Evolutionary conservation across 2,888 invertebrate species (phyloP).

Genomic region (Melieria omissa): DNA sequence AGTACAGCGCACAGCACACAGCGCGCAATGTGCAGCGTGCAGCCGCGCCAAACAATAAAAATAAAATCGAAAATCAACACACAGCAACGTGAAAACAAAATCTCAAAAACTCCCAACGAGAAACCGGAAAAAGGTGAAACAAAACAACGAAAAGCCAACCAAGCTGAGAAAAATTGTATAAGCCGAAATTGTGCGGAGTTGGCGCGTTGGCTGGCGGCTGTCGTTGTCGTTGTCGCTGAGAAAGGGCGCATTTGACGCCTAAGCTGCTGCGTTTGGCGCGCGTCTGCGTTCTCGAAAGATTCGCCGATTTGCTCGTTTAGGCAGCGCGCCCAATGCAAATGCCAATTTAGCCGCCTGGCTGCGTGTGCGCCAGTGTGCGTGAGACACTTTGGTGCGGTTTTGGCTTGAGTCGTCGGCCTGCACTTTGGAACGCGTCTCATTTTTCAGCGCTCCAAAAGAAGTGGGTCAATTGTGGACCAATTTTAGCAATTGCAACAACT

Average conservation of each 20-base stretch:
- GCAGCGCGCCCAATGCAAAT: not conserved
- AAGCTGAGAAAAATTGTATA: slow-evolving; percentile 7
- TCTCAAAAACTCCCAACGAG: not conserved
- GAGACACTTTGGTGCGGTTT: not conserved
- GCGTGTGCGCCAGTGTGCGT: not conserved
- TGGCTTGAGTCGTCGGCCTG: not conserved
- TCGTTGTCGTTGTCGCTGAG: not conserved
- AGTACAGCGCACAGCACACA: slow-evolving; percentile 28
- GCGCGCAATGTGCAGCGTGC: slow-evolving; percentile 17
- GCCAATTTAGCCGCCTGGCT: not conserved
- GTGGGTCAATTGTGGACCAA: slow-evolving; percentile 44
- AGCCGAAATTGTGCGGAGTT: slow-evolving; percentile 18
- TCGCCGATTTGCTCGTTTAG: no score
- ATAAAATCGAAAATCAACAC: slow-evolving; percentile 11
- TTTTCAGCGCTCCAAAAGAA: slow-evolving; percentile 28
- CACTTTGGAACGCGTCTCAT: no score
- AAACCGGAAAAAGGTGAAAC: not conserved
- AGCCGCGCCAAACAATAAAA: slow-evolving; percentile 25
- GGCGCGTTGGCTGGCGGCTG: not conserved
- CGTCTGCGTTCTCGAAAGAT: not conserved
- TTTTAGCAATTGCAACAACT: slow-evolving; percentile 36
- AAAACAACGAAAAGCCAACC: not conserved
- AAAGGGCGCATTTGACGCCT: not conserved
- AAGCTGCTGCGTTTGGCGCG: not conserved
- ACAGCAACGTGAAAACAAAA: not conserved